Base-by-base conservation (phyloP, 2,113 vertebrate genomes). In the Ariopsis seemanni region DNA sequence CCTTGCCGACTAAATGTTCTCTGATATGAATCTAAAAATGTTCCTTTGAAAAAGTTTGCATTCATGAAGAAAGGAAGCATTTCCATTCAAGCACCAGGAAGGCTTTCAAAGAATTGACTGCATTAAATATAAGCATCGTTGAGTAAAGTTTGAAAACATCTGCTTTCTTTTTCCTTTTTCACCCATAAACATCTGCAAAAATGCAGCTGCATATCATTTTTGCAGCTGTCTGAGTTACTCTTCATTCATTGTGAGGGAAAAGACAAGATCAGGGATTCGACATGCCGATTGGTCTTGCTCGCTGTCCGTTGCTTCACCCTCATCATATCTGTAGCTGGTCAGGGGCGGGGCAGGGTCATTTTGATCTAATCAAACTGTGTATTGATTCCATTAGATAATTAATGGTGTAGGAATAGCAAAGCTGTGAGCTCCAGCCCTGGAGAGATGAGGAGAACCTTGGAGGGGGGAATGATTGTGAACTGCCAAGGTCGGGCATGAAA, bases 381-480 rank as follows among this genome's bases (percentile, higher is more conserved):
- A 96, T 96, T 94, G 95, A 96, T 95, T 94, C 93, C 93, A 95
- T 95, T 94, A 94, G 94, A 95, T 95, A 95, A 95, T 96, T 95
- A 95, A 95, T 95, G 94, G 94, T 91, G 92, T 91, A 91, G 92
- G 90, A 92, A 91, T 90, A 71, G 80, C 53, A 72, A 74, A 86
- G 88, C 90, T 55, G 34, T 87, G 91, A 88, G 89, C 90, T 80
- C 52, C 89, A 92, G 91, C 94, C 93, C 93, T 92, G 91, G 93
- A 94, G 94, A 94, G 91, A 93, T 93, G 90, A 88, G 91, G 90
- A 93, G 91, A 95, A 94, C 94, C 95, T 95, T 95, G 93, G 91
- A 89, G 91, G 91, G 90, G 42, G 92, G 94, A 95, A 94, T 93
- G 92, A 95, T 93, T 93, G 86, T 91, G 89, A 94, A 90, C 92